phyloP scores from a whole-genome alignment of 2,797 vertebrate species.

The Psittacula derbiana region DNA sequence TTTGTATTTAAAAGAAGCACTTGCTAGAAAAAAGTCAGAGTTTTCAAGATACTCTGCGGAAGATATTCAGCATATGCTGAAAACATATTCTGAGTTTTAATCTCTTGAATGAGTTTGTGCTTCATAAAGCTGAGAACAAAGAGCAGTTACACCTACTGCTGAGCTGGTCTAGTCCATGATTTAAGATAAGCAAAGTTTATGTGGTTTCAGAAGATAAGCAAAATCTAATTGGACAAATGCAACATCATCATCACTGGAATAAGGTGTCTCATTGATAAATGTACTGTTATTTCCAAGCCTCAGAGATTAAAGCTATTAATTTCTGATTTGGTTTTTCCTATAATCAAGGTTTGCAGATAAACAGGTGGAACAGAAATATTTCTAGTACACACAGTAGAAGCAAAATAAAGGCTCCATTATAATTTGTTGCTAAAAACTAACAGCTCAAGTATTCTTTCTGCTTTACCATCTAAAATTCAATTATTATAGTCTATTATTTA shows the following conservation, averaged over 20 bases:
- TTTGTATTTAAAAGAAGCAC: neutral
- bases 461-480: neutral
- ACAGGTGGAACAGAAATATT: neutral
- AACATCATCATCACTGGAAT: neutral
- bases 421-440: neutral
- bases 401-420: slow-evolving; percentile 13
- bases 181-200: neutral
- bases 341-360: neutral
- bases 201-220: neutral
- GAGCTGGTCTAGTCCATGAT: neutral
- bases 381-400: neutral
- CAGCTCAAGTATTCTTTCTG: neutral
- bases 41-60: neutral
- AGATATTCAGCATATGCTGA: neutral
- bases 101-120: neutral
- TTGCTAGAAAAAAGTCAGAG: neutral
- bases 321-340: slow-evolving; percentile 2
- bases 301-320: neutral
- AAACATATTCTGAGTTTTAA: neutral
- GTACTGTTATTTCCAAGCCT: neutral
- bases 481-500: neutral
- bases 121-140: neutral
- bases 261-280: neutral
- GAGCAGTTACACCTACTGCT: neutral
- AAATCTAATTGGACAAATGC: slow-evolving; percentile 2